These are phyloP conservation scores for Oryzias woworae DNA, from an alignment of 2,113 vertebrate genomes.

Conservation along the genomic window DNA sequence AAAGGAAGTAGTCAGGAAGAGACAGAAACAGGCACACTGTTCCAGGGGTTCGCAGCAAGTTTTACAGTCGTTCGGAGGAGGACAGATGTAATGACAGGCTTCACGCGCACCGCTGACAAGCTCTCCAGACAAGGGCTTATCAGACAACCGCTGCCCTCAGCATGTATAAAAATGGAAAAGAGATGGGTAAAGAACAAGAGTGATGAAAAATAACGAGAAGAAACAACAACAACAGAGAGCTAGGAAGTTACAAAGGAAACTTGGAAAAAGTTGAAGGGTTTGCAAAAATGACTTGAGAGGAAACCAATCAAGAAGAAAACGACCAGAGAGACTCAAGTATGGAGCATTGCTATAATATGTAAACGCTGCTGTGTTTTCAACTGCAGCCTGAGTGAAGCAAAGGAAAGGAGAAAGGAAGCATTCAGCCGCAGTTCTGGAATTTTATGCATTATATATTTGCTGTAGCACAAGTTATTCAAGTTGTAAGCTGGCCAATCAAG, in stretches of 20 bases:
- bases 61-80: slow-evolving; percentile 46
- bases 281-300: not conserved
- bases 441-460: no score
- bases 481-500: no score
- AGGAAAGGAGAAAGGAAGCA: no score
- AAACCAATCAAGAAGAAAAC: not conserved
- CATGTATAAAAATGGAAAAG: slow-evolving; percentile 10
- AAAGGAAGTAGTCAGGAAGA: slow-evolving; percentile 19
- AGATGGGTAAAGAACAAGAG: slow-evolving; percentile 3
- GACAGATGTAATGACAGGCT: slow-evolving; percentile 52
- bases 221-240: slow-evolving; percentile 11
- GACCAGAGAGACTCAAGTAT: not conserved
- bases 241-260: slow-evolving; percentile 1
- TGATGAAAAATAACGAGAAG: slow-evolving; percentile 8
- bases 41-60: slow-evolving; percentile 33
- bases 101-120: slow-evolving; percentile 58
- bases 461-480: no score
- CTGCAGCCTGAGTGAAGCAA: no score
- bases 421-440: no score
- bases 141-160: slow-evolving; percentile 37
- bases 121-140: slow-evolving; percentile 45
- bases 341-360: no score
- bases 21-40: slow-evolving; percentile 4
- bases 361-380: no score
- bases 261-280: no score